Evolutionary conservation across 2,797 vertebrate species (phyloP).

Genomic region (Fratercula arctica): DNA sequence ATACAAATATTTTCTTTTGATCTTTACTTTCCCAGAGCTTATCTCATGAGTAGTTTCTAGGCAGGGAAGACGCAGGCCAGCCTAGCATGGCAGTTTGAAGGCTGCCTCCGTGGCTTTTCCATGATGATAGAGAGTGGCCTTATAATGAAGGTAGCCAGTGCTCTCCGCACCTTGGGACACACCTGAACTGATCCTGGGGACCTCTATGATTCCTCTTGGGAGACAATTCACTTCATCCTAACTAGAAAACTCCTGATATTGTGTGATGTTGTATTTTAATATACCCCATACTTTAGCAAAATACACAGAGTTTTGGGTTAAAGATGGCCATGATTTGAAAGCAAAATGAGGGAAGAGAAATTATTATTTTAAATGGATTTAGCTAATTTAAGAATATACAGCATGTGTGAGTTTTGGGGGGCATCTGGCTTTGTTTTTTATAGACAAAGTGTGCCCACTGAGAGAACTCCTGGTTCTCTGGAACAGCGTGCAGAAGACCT

Average conservation of each 20-base stretch:
- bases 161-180: not conserved
- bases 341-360: not conserved
- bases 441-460: fast-evolving
- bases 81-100: not conserved
- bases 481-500: not conserved
- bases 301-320: not conserved
- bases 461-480: not conserved
- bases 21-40: not conserved
- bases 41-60: not conserved
- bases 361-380: not conserved
- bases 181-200: not conserved
- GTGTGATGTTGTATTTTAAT: not conserved
- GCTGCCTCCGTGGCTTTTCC: not conserved
- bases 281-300: not conserved
- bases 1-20: not conserved
- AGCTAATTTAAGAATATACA: not conserved
- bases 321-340: not conserved
- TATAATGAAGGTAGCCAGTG: not conserved
- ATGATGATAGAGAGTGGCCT: not conserved
- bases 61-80: not conserved
- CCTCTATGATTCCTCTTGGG: not conserved
- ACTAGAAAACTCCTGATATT: not conserved
- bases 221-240: not conserved
- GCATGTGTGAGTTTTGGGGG: not conserved
- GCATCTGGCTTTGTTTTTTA: not conserved